Evolutionary conservation across 2,888 invertebrate genomes (phyloP).

Genomic region (Drosophila nigricruria): DNA sequence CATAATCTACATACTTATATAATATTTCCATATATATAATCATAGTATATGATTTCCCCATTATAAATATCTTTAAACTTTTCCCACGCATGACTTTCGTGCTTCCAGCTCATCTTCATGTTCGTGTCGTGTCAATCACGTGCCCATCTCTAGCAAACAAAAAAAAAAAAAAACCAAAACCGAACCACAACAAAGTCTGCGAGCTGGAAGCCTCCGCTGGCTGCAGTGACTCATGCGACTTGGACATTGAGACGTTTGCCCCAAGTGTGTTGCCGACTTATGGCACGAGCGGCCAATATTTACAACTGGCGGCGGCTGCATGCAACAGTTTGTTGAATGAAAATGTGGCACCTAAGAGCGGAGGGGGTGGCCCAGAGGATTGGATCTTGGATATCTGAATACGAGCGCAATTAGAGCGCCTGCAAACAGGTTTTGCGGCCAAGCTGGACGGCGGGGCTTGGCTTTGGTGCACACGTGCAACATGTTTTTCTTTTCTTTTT

Average conservation of each 20-base stretch:
- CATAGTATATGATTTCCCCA: too few species aligned
- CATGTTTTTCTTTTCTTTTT: conserved; percentile 35
- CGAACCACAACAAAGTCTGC: conserved; percentile 33
- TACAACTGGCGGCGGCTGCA: conserved; percentile 67
- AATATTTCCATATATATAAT: not conserved
- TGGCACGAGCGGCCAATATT: conserved; percentile 63
- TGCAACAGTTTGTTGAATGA: conserved; percentile 75
- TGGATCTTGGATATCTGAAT: conserved; percentile 35
- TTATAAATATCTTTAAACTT: too few species aligned
- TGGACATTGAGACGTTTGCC: conserved; percentile 56
- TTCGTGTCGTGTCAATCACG: not conserved
- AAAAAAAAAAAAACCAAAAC: too few species aligned
- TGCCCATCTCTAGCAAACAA: not conserved
- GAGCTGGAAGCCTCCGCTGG: conserved; percentile 9
- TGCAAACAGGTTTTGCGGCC: conserved; percentile 67
- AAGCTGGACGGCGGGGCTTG: conserved; percentile 53
- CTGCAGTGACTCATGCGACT: conserved; percentile 55
- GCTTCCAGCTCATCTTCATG: not conserved
- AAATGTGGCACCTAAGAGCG: conserved; percentile 47
- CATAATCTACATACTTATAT: not conserved
- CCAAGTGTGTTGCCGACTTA: conserved; percentile 63
- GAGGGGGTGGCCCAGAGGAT: conserved; percentile 1
- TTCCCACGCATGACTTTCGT: not conserved
- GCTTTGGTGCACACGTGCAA: conserved; percentile 68
- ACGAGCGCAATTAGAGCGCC: conserved; percentile 69